These are phyloP conservation scores for Pseudochaenichthys georgianus DNA, from an alignment of 2,797 vertebrate species.

Conservation along the genomic window DNA sequence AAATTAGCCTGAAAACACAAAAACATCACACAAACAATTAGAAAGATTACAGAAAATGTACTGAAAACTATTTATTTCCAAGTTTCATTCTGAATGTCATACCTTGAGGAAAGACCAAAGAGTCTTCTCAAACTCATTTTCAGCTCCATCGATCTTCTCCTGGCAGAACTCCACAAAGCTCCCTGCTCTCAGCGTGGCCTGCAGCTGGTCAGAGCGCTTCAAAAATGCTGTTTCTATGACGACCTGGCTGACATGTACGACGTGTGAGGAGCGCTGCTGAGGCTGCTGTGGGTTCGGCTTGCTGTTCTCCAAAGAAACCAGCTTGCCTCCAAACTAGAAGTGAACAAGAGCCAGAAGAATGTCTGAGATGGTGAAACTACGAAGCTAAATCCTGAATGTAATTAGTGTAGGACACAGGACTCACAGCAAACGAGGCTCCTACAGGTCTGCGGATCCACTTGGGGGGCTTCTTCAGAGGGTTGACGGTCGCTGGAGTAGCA, in stretches of 20 bases:
- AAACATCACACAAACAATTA: background rate
- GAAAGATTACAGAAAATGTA: background rate
- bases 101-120: conserved; percentile 98
- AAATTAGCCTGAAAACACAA: conserved; percentile 91
- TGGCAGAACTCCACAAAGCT: conserved; percentile 92
- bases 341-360: background rate
- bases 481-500: conserved; percentile 78
- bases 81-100: background rate
- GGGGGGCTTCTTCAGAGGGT: conserved; percentile 95
- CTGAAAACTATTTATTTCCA: background rate
- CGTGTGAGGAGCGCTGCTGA: conserved; percentile 72
- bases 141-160: conserved; percentile 88
- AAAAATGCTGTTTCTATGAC: conserved; percentile 93
- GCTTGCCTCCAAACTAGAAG: conserved; percentile 93
- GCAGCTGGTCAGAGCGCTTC: conserved; percentile 89
- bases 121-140: conserved; percentile 91
- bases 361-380: background rate
- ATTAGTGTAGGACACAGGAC: conserved; percentile 28
- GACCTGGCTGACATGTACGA: conserved; percentile 93
- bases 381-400: rapidly evolving
- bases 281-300: conserved; percentile 82
- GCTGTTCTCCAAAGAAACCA: conserved; percentile 91
- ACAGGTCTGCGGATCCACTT: conserved; percentile 95
- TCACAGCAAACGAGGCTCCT: conserved; percentile 95
- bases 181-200: conserved; percentile 89